Base-by-base conservation (phyloP, 2,113 vertebrate genomes). In the Bubo bubo region DNA sequence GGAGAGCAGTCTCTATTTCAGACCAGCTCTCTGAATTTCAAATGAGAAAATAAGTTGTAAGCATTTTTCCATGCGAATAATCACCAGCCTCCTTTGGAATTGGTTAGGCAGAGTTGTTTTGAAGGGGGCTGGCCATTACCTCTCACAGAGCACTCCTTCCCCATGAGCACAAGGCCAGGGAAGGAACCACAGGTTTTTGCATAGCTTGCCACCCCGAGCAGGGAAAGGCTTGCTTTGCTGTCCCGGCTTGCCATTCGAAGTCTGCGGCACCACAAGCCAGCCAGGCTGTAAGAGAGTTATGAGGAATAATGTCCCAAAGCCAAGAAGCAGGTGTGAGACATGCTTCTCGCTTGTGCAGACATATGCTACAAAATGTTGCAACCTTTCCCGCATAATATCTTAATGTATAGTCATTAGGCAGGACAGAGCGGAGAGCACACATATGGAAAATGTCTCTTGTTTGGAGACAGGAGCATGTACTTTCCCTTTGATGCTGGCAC, bases 291-390 rank as follows among this genome's bases (percentile, higher is more conserved):
- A 72, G n/a, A 55, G 28, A 76, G 14, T 79, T 79, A 63, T 3
- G 14, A 86, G 55, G 86, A 90, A 70, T 76, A 77, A 70, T 13
- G 35, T 90, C 47, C 77, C 70, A 94, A 86, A 85, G 62, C 93
- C 93, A 91, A 97, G 71, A 88, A 90, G 49, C 86, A 90, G 96
- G 93, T 94, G 91, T 83, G 84, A 95, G 81, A 95, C 86, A 47
- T 14, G 9, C 49, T 94, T 93, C 94, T 91, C 17, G 4, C 89
- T 96, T 88, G 84, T 8, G 2, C 71, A 90, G 63, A 52, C 77
- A 90, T 86, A 94, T 52, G 89, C 74, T 94, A 47, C 71, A 80
- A 76, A 93, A 91, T 26, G 41, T 30, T 95, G 71, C 74, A 83
- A 83, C 77, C 89, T 95, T 93, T 90, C 84, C 77, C 4, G 10